Conservation (phyloP, 2,888 invertebrate genomes). For the Acronicta leporina region DNA sequence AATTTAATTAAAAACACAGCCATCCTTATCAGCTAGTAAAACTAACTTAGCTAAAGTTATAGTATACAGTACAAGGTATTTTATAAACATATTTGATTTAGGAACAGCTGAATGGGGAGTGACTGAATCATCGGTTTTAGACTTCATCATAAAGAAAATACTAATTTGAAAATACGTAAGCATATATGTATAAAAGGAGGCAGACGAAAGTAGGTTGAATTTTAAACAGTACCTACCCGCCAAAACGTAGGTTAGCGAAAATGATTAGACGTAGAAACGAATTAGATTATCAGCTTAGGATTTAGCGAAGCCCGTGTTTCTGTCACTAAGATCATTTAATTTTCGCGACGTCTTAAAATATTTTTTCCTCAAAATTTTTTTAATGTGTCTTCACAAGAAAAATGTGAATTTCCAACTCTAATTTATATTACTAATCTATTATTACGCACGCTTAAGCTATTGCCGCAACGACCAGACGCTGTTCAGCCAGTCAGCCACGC, state of each 20-base stretch:
- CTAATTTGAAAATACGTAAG: no score
- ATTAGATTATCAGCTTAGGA: constrained; percentile 30
- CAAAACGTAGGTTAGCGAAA: neutral
- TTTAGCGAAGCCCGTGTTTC: constrained; percentile 36
- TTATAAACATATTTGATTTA: no score
- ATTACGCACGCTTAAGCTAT: constrained; percentile 34
- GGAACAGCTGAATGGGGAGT: no score
- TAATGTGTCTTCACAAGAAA: constrained; percentile 25
- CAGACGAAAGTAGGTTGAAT: neutral
- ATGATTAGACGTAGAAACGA: constrained; percentile 5
- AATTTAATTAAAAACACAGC: no score
- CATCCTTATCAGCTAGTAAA: no score
- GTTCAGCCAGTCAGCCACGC: constrained; percentile 61
- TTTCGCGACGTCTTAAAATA: no score
- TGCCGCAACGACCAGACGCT: constrained; percentile 37
- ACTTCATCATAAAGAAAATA: no score
- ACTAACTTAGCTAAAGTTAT: no score
- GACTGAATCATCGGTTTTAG: no score
- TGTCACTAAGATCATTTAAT: constrained; percentile 37
- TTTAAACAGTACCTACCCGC: neutral
- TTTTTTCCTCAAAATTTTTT: constrained; percentile 22
- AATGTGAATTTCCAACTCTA: constrained; percentile 22
- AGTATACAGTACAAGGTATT: no score
- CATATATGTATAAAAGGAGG: neutral
- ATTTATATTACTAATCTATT: constrained; percentile 38